Evolutionary conservation across 2,113 vertebrate species (phyloP), one percentile per base, ranked within the genome.

Genomic region (Micronycteris hirsuta): DNA sequence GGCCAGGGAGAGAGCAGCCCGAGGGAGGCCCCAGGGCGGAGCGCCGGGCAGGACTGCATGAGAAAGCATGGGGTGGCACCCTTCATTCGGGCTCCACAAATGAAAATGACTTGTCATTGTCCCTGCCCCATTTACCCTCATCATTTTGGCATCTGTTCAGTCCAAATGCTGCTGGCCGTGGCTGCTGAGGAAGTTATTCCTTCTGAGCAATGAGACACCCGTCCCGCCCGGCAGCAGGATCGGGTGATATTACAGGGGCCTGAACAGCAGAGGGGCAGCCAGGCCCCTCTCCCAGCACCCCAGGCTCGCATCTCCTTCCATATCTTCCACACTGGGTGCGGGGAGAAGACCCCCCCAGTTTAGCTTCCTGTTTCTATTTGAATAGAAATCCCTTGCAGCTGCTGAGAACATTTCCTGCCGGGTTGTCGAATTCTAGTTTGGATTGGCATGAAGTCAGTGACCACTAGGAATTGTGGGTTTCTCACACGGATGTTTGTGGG

Each of bases 31-130:
- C 11, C 26, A 3, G 68, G 4, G 0, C 0, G 3, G 6, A 5
- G 26, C n/a, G 10, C 81, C 0, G 3, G 77, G 45, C 58, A 0
- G 61, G 47, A 61, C 12, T 0, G 26, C 33, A 2, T 0, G 2
- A 4, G 61, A 33, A 56, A 12, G 56, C 20, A 0, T 1, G 1
- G 19, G 7, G 4, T 0, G 1, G 19, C 1, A 0, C 1, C n/a
- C 26, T 41, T 33, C 19, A 13, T n/a, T 14, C 19, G 76, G 36
- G 43, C 17, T 38, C 54, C 58, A 33, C 71, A 4, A 7, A 43
- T 4, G 33, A 19, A 56, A 81, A 16, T 10, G 49, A 56, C 65
- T 43, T 33, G 33, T 14, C 17, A 4, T 6, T 4, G 17, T 26
- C 45, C 20, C 80, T 43, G 47, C 74, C 49, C 86, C 43, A 2